Percentiles rank a stretch among this genome's conserved stretches.
These are phyloP conservation scores for Rhinoraja longicauda DNA, from an alignment of 2,797 vertebrate genomes.

Conservation along the genomic window DNA sequence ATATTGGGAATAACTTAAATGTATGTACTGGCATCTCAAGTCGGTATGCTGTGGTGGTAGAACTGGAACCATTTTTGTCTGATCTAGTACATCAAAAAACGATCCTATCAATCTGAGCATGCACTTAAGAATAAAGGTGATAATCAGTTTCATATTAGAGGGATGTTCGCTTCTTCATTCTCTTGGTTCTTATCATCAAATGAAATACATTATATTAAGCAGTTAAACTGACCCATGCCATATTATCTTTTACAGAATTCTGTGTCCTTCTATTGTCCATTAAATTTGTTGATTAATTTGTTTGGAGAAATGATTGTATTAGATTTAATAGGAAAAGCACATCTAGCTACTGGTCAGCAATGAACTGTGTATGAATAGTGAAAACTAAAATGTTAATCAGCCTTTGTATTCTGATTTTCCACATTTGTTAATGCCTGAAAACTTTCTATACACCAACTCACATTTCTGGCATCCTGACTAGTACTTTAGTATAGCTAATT, in stretches of 20 bases:
- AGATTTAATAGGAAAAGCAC: background rate
- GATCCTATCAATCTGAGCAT: constrained; percentile 29
- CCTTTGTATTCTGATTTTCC: background rate
- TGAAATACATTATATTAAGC: constrained; percentile 31
- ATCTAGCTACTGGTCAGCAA: background rate
- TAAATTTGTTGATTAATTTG: background rate
- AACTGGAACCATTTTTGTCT: constrained; percentile 14
- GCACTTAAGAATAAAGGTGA: constrained; percentile 13
- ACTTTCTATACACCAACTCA: background rate
- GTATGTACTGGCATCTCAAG: background rate
- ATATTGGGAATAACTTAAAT: background rate
- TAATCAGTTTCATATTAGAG: constrained; percentile 33
- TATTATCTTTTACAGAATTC: background rate
- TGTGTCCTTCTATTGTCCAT: background rate
- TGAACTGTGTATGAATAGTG: background rate
- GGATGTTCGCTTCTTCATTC: constrained; percentile 14
- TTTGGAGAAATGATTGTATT: background rate
- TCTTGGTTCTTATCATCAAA: constrained; percentile 27
- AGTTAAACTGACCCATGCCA: constrained; percentile 35
- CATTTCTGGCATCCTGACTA: background rate
- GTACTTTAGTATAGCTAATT: background rate
- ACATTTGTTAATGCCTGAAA: background rate
- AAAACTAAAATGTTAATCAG: background rate
- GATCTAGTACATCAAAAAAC: background rate
- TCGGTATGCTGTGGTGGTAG: background rate